Percentiles rank a stretch among this genome's conserved stretches.
Conservation (phyloP, 2,797 vertebrate species). For the Buphagus erythrorhynchus region DNA sequence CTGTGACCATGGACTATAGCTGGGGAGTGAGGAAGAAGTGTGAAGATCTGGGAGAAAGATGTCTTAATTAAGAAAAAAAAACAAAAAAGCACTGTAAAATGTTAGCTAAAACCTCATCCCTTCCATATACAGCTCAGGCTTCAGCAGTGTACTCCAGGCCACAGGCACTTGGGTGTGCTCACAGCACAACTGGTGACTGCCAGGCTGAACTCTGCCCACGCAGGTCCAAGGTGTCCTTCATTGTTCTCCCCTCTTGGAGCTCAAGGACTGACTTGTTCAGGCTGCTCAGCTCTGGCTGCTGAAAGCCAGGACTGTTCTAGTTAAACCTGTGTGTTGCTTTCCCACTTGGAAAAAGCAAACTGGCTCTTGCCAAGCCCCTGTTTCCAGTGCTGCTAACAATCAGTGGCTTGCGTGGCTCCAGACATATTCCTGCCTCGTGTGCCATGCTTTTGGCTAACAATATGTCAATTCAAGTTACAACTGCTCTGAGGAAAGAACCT, state of each 20-base stretch:
- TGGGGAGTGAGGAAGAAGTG: neutral
- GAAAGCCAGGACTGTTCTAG: neutral
- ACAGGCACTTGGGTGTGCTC: neutral
- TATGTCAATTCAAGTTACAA: slow-evolving; percentile 26
- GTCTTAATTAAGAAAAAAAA: neutral
- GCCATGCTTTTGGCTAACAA: neutral
- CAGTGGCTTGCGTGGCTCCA: neutral
- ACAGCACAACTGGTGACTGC: neutral
- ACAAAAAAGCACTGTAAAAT: neutral
- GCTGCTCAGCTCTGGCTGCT: neutral
- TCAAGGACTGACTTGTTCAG: neutral
- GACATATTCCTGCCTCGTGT: neutral
- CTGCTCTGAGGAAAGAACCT: neutral
- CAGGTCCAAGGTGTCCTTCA: neutral
- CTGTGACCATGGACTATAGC: neutral
- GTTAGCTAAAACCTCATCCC: neutral
- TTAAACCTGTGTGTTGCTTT: neutral
- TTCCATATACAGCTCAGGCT: neutral
- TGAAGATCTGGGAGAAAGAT: neutral
- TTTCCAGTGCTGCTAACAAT: neutral
- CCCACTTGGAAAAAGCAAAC: neutral
- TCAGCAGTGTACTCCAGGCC: neutral
- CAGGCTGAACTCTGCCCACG: neutral
- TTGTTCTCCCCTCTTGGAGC: neutral
- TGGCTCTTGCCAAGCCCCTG: neutral